phyloP scores from a whole-genome alignment of 2,888 invertebrate genomes.

The Platycnemis pennipes region DNA sequence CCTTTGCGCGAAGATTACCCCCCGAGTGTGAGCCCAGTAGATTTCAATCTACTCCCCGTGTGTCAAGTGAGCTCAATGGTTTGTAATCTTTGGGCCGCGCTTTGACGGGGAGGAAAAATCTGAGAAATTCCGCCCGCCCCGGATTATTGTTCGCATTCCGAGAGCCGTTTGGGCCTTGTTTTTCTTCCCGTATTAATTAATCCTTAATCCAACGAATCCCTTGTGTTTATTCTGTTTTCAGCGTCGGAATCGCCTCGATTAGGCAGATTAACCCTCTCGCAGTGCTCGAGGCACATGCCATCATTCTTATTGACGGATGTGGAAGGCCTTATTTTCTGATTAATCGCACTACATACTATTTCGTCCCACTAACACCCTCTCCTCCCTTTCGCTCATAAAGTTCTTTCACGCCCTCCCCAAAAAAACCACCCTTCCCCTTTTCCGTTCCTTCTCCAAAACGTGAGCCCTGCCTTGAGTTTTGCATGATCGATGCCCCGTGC shows the following conservation, averaged over 20 bases:
- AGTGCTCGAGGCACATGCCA: neutral
- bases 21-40: neutral
- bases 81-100: neutral
- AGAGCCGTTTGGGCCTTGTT: neutral
- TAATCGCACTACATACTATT: neutral
- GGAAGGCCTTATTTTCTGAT: slow-evolving; percentile 32
- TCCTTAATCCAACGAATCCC: slow-evolving; percentile 19
- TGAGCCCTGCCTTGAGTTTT: slow-evolving; percentile 58
- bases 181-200: neutral
- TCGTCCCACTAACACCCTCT: slow-evolving; percentile 30
- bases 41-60: neutral
- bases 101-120: neutral
- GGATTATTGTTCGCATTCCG: neutral
- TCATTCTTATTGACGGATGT: slow-evolving; percentile 31
- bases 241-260: slow-evolving; percentile 24
- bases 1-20: neutral
- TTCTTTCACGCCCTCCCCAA: neutral
- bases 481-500: slow-evolving; percentile 51
- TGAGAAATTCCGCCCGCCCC: neutral
- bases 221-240: slow-evolving; percentile 22
- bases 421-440: neutral
- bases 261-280: slow-evolving; percentile 23
- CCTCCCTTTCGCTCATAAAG: neutral
- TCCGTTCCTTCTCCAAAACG: neutral
- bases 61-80: neutral